Evolutionary conservation across 2,888 invertebrate species (phyloP).

Genomic region (Marronus borbonicus): DNA sequence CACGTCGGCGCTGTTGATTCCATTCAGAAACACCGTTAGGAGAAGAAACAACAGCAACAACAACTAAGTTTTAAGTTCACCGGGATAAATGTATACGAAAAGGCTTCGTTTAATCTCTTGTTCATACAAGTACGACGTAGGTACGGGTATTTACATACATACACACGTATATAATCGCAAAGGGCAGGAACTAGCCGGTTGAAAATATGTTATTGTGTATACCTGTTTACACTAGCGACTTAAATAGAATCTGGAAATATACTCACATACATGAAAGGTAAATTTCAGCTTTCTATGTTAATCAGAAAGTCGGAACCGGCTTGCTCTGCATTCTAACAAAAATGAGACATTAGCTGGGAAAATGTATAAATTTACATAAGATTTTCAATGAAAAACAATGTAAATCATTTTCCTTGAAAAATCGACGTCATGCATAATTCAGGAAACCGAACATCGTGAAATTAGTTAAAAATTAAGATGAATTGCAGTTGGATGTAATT

Average conservation of each 20-base stretch:
- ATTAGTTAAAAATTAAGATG: no score
- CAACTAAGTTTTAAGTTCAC: constrained; percentile 27
- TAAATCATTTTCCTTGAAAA: neutral
- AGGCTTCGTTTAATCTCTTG: constrained; percentile 24
- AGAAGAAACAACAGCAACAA: constrained; percentile 15
- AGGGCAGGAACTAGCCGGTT: constrained; percentile 2
- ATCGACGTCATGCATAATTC: no score
- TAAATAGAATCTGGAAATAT: constrained; percentile 15
- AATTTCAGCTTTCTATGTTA: constrained; percentile 16
- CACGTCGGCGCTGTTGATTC: neutral
- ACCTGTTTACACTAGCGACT: constrained; percentile 17
- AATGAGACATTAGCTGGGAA: neutral
- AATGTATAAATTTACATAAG: constrained; percentile 29
- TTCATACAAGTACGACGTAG: constrained; percentile 4
- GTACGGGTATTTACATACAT: neutral
- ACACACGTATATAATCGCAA: neutral
- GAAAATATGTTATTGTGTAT: constrained; percentile 13
- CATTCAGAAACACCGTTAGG: neutral
- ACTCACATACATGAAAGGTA: constrained; percentile 16
- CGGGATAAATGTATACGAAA: constrained; percentile 21
- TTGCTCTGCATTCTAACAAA: neutral
- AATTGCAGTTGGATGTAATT: no score
- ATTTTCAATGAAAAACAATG: neutral
- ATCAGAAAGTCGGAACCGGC: neutral
- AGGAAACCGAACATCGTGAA: no score